A percentile compares a stretch with the other conserved stretches of the same genome.
Conservation (phyloP, 2,113 vertebrate genomes). For the Xenotilapia leptura region DNA sequence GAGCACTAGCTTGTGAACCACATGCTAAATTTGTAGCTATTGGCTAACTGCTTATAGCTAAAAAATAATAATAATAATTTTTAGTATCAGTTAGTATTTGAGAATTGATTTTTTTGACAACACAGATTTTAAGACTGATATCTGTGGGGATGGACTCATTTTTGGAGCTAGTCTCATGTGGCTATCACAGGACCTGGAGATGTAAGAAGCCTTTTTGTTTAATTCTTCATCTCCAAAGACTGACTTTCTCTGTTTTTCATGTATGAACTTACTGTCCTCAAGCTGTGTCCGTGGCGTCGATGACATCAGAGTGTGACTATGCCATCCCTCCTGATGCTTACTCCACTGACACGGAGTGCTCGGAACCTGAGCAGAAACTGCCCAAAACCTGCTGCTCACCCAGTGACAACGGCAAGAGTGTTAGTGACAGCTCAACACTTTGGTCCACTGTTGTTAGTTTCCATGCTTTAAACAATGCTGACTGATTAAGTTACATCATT, state of each 20-base stretch:
- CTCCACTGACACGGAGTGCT: conserved; percentile 86
- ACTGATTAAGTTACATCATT: neutral
- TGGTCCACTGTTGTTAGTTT: neutral
- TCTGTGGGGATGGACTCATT: accelerated
- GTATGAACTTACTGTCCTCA: neutral
- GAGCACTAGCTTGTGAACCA: neutral
- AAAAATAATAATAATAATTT: accelerated
- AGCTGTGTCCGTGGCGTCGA: conserved; percentile 91
- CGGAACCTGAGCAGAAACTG: conserved; percentile 91
- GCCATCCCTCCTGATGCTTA: conserved; percentile 97
- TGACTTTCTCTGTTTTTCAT: neutral
- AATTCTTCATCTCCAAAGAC: neutral
- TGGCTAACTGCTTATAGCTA: neutral
- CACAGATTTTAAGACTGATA: neutral
- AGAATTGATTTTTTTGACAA: neutral
- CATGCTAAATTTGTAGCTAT: neutral
- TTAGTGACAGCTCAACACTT: conserved; percentile 56
- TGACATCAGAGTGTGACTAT: conserved; percentile 95
- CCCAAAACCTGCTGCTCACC: conserved; percentile 84
- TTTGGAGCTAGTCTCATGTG: neutral
- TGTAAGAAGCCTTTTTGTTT: accelerated
- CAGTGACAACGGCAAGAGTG: conserved; percentile 85
- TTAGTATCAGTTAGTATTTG: neutral
- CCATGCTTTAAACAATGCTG: neutral
- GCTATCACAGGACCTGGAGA: neutral